A percentile compares a stretch with the other conserved stretches of the same genome.
Conservation (phyloP, 1,140 invertebrate species). For the Caerostris darwini region DNA sequence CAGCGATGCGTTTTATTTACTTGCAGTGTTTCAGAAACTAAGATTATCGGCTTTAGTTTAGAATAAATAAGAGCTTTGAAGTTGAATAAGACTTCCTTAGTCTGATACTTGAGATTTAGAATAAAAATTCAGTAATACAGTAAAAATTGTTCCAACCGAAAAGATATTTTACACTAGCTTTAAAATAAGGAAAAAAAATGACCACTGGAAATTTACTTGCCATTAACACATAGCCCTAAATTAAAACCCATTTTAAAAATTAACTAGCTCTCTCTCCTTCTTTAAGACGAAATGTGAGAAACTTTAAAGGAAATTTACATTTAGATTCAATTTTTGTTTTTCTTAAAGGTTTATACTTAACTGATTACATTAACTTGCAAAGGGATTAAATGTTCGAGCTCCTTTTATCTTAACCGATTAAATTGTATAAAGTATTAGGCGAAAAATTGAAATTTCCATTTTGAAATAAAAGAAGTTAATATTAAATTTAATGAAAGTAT, state of each 20-base stretch:
- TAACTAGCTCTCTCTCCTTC: not conserved
- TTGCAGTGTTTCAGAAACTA: not conserved
- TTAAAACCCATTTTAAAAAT: conserved; percentile 40
- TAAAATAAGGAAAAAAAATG: not conserved
- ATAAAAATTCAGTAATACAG: conserved; percentile 24
- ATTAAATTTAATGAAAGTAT: not conserved
- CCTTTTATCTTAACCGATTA: not conserved
- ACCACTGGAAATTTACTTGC: conserved; percentile 38
- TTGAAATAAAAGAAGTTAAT: not conserved
- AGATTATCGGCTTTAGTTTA: conserved; percentile 36
- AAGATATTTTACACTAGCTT: not conserved
- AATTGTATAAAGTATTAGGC: not conserved
- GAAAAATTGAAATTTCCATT: not conserved
- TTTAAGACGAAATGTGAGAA: not conserved
- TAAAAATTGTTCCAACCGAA: conserved; percentile 17
- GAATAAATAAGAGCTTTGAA: conserved; percentile 37
- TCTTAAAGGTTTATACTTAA: not conserved
- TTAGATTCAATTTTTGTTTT: conserved; percentile 32
- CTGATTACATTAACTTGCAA: not conserved
- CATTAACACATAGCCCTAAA: conserved; percentile 40
- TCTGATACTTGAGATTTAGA: not conserved
- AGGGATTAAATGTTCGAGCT: not conserved
- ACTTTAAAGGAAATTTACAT: conserved; percentile 46
- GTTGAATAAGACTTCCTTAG: conserved; percentile 18
- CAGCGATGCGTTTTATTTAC: conserved; percentile 22